Evolutionary conservation across 2,797 vertebrate genomes (phyloP), one percentile per base, ranked within the genome.

Genomic region (Micrastur ruficollis): DNA sequence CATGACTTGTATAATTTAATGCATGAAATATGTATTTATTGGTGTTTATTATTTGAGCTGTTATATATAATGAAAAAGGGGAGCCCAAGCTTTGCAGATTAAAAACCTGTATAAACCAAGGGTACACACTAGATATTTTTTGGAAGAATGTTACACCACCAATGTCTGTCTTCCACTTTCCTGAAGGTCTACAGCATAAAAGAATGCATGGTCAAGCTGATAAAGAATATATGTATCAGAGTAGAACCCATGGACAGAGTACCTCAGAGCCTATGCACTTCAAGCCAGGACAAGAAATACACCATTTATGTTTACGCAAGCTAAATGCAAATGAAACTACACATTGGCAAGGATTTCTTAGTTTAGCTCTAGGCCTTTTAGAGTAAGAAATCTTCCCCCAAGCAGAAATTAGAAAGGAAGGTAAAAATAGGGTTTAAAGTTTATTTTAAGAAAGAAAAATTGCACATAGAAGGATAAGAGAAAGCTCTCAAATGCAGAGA

Each of bases 401-500:
- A 90, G 72, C 6, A 13, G 34, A 97, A 95, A 94, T 88, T 86
- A 92, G 62, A 95, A 95, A 92, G 42, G 13, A 81, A 96, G 56
- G 50, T 79, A 76, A 62, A 97, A 94, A 80, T 80, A 86, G 40
- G 12, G 50, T 74, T 90, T 73, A 44, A 95, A 70, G 67, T 92
- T 97, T 97, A 86, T 96, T 96, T 97, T 95, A 52, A 95, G 88
- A 95, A 94, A 91, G 46, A 36, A 89, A 96, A 97, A 90, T 79
- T 92, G 27, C 36, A 82, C 74, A 88, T 32, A 72, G 71, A 85
- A 47, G 55, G 62, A 42, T 94, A 97, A 95, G 21, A 92, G 86
- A 93, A 95, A 95, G 67, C 26, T 94, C 46, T 59, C 71, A 97
- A 94, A 78, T 78, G 22, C 36, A 87, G 72, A 81, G 84, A 82